Evolutionary conservation across 2,888 invertebrate genomes (phyloP).

Genomic region (Ommatoiulus sabulosus): DNA sequence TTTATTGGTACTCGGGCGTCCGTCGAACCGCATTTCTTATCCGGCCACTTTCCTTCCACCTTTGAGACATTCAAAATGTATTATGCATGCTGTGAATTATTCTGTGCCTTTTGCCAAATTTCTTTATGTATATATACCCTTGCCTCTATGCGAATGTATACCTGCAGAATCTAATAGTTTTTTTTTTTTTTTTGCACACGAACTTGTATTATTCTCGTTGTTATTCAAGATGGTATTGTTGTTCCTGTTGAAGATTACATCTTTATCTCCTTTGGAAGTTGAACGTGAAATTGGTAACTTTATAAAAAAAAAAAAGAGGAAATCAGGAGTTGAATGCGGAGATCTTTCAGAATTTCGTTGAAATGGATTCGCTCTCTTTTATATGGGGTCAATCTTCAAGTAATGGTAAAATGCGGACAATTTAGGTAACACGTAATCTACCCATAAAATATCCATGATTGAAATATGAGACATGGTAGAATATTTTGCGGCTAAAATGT

Average conservation of each 20-base stretch:
- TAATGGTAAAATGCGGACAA: background rate
- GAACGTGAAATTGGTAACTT: background rate
- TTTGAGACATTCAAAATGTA: conserved; percentile 27
- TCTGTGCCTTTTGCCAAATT: conserved; percentile 13
- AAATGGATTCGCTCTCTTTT: background rate
- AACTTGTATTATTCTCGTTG: background rate
- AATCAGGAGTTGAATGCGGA: background rate
- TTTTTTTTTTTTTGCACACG: background rate
- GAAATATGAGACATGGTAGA: too few relatives aligned
- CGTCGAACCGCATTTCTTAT: background rate
- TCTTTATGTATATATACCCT: background rate
- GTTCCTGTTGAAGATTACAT: background rate
- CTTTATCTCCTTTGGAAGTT: background rate
- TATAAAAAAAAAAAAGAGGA: background rate
- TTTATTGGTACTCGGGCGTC: conserved; percentile 5
- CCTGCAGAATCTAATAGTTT: background rate
- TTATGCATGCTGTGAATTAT: conserved; percentile 28
- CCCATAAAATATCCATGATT: too few relatives aligned
- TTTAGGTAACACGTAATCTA: background rate
- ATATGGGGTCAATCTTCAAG: background rate
- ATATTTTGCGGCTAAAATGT: too few relatives aligned
- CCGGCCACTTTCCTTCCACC: background rate
- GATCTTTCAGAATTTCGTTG: background rate
- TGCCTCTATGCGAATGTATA: background rate
- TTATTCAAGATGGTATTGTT: conserved; percentile 28